Percentiles rank a stretch among this genome's conserved stretches.
Evolutionary conservation across 2,113 vertebrate species (phyloP).

Genomic region (Phalacrocorax carbo): DNA sequence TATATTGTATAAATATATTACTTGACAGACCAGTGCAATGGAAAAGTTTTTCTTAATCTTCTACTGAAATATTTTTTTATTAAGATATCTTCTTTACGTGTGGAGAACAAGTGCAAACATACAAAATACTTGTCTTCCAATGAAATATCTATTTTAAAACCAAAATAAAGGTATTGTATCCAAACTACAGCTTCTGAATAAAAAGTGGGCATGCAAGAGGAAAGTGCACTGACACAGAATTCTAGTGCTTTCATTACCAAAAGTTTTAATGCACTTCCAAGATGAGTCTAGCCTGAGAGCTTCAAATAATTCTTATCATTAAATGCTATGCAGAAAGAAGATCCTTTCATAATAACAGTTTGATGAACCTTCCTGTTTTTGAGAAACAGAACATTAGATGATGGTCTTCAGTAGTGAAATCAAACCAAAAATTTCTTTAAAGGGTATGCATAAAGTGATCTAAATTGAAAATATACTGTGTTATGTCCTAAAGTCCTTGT

Average conservation of each 20-base stretch:
- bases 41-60: neutral
- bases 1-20: too few relatives aligned
- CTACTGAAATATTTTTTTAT: neutral
- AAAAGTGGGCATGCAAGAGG: neutral
- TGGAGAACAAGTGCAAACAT: neutral
- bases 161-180: neutral
- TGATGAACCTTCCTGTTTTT: neutral
- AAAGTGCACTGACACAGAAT: neutral
- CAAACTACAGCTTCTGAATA: neutral
- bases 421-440: neutral
- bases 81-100: neutral
- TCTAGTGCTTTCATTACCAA: neutral
- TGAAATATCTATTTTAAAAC: neutral
- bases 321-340: neutral
- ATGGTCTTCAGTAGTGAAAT: neutral
- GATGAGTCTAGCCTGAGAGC: neutral
- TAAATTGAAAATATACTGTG: neutral
- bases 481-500: neutral
- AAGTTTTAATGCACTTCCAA: neutral
- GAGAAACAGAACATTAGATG: neutral
- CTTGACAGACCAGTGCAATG: neutral
- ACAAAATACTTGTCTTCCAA: neutral
- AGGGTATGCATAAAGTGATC: neutral
- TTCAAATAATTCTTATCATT: neutral
- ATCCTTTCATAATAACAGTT: neutral